Evolutionary conservation across 2,797 vertebrate species (phyloP), one percentile per base, ranked within the genome.

Genomic region (Spinus olivaceus): DNA sequence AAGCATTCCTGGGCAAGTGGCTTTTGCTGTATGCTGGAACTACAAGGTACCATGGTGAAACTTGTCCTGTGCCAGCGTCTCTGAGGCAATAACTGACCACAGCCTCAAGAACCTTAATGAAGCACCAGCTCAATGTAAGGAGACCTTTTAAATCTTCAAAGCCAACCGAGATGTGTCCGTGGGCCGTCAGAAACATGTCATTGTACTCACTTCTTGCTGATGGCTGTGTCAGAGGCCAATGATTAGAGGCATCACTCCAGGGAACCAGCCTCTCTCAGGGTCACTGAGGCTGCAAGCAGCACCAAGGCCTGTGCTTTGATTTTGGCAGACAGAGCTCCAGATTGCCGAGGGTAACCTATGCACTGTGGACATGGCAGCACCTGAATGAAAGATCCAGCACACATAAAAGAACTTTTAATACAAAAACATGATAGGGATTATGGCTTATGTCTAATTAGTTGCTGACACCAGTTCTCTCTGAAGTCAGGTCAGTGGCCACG

Each of bases 171-270:
- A 49, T 50, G 8, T 17, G 17, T 74, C 17, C 1, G 0, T n/a
- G 39, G 27, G 8, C 33, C 47, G 30, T 53, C 18, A 72, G 17
- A 88, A 83, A 44, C 17, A 8, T 4, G 54, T 42, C 9, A 11
- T 13, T 59, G 15, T 61, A 54, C 15, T 56, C 0, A 46, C 74
- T 78, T 80, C 57, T 80, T 27, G 2, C 30, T 73, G 37, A 33
- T 60, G 54, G 23, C 32, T 70, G 19, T 51, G 54, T 21, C 16
- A 12, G 42, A 25, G 10, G 14, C 19, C 2, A 2, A 10, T 17
- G 28, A 16, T 21, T 49, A 25, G 7, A 4, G 4, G 14, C 27
- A 57, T 14, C 1, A 0, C 44, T 50, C 20, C 1, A 0, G 21
- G 16, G 17, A 85, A 18, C 9, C 27, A 54, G 19, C 21, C 25